Evolutionary conservation across 2,113 vertebrate genomes (phyloP), one percentile per base, ranked within the genome.

Genomic region (Passer domesticus): DNA sequence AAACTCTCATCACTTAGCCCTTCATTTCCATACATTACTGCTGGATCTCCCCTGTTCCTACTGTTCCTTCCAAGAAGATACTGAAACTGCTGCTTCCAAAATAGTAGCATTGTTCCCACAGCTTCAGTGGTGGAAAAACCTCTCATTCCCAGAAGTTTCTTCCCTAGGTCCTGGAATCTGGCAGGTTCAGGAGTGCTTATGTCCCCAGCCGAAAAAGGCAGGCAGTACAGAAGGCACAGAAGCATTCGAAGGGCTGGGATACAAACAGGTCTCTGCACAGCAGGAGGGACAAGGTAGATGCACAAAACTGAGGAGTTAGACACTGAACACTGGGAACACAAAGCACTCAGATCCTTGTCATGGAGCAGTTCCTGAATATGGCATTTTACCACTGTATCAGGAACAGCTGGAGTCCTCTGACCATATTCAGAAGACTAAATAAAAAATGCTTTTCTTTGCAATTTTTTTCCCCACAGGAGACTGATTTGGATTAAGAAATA

Each of bases 91-190:
- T 47, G 1, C 27, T 87, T 80, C 37, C 8, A 5, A 74, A 74
- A 50, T 0, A 11, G 17, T 3, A 7, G 22, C 3, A 10, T 4
- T 1, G 0, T 20, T 78, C 53, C 33, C 44, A 19, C 23, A 50
- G 52, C 44, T 44, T 31, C 4, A 0, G n/a, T 3, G 23, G 11
- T 6, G 10, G 17, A 44, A 46, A 60, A 33, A 1, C 33, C 33
- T 10, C 1, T 11, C 21, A 3, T 21, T 64, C 23, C n/a, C 41
- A 44, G 9, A 47, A 16, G 16, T 27, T 80, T 73, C 19, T 17
- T 59, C n/a, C 44, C 55, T 39, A 39, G 10, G 14, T 68, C 6
- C 47, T 53, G 20, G 3, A 72, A 16, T 13, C 23, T 35, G 67
- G 13, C 27, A 64, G 60, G 13, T 39, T 35, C 24, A 30, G 50